Evolutionary conservation across 1,140 invertebrate species (phyloP).

Genomic region (Oryzaephilus surinamensis): DNA sequence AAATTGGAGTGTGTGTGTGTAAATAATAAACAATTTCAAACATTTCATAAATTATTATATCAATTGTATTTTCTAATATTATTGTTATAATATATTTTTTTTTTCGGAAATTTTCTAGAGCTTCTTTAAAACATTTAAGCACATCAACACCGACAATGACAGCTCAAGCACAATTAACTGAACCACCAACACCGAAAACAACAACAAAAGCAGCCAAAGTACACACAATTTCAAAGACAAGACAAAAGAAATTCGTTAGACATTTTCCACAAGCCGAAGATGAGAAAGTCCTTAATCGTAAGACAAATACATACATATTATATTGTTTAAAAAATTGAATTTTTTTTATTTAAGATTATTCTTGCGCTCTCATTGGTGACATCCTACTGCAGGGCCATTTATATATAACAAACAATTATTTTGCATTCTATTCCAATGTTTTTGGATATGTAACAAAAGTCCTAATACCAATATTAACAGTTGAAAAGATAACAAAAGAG

Average conservation of each 20-base stretch:
- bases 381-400: slow-evolving; percentile 87
- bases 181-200: slow-evolving; percentile 32
- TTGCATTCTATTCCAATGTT: slow-evolving; percentile 92
- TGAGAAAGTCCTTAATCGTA: slow-evolving; percentile 69
- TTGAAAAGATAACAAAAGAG: slow-evolving; percentile 79
- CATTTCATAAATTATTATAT: too few relatives aligned
- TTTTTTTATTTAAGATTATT: slow-evolving; percentile 63
- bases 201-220: slow-evolving; percentile 38
- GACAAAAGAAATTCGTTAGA: slow-evolving; percentile 63
- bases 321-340: slow-evolving; percentile 1
- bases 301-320: slow-evolving; percentile 27
- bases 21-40: too few relatives aligned
- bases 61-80: too few relatives aligned
- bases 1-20: too few relatives aligned
- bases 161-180: slow-evolving; percentile 29
- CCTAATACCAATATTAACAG: slow-evolving; percentile 69
- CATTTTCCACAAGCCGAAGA: slow-evolving; percentile 65
- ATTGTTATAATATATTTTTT: slow-evolving; percentile 8
- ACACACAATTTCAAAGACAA: slow-evolving; percentile 50
- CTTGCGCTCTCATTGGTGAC: slow-evolving; percentile 82
- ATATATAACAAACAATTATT: slow-evolving; percentile 87
- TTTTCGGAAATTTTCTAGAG: slow-evolving; percentile 27
- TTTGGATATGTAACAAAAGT: slow-evolving; percentile 88
- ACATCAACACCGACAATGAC: slow-evolving; percentile 38
- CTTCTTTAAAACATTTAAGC: slow-evolving; percentile 38